Percentiles rank a stretch among this genome's conserved stretches.
phyloP scores from a whole-genome alignment of 2,797 vertebrate genomes.

The Mionectes olivaceus region DNA sequence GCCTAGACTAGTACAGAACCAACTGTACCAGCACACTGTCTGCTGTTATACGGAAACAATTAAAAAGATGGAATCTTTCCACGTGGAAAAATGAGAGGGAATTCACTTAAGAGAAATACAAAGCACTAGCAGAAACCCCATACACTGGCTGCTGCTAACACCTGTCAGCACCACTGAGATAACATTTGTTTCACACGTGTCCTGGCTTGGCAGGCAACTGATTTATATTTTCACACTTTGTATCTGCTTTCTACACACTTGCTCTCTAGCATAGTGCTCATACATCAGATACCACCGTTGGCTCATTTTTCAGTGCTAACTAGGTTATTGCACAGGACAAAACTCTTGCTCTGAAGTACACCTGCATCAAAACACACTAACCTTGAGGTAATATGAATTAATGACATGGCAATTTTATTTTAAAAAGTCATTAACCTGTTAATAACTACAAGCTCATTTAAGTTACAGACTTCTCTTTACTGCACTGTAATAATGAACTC shows the following conservation, averaged over 20 bases:
- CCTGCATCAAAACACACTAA: background rate
- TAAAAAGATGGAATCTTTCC: background rate
- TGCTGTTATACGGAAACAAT: background rate
- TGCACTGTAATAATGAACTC: background rate
- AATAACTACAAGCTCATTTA: background rate
- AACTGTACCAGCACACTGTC: background rate
- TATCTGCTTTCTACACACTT: background rate
- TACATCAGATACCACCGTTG: background rate
- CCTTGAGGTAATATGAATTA: background rate
- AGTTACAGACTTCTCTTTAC: background rate
- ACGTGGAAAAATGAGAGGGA: background rate
- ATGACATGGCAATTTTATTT: background rate
- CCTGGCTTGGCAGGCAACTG: conserved; percentile 28
- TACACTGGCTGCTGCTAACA: background rate
- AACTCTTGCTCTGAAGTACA: background rate
- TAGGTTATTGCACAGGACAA: background rate
- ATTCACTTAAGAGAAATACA: background rate
- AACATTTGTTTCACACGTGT: conserved; percentile 49
- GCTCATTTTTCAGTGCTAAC: background rate
- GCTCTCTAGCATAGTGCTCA: background rate
- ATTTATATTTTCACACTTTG: conserved; percentile 56
- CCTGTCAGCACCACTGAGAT: conserved; percentile 12
- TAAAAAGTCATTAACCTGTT: background rate
- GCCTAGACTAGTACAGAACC: background rate
- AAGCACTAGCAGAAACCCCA: background rate